These are phyloP conservation scores for Gymnoscopelus braueri DNA, from an alignment of 2,797 vertebrate genomes.

Conservation along the genomic window DNA sequence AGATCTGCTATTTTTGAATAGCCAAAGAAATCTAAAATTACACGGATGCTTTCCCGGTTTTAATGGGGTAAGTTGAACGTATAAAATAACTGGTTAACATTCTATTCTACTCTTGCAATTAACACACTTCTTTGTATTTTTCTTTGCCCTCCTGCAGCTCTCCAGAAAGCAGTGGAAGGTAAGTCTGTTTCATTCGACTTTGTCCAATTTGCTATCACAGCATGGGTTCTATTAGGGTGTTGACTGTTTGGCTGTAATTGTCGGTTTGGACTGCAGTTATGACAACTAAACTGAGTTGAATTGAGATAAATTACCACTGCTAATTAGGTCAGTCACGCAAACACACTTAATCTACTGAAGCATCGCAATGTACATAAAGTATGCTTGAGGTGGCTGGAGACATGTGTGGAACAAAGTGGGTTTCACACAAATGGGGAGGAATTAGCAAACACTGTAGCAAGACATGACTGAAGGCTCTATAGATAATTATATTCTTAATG, in stretches of 20 bases:
- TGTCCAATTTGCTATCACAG: conserved; percentile 59
- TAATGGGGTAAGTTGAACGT: too few species aligned
- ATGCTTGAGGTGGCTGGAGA: conserved; percentile 64
- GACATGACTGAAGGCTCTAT: conserved; percentile 33
- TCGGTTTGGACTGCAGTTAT: conserved; percentile 86
- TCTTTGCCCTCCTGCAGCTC: conserved; percentile 63
- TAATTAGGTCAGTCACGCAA: conserved; percentile 61
- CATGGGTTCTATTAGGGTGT: conserved; percentile 53
- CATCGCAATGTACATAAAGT: conserved; percentile 60
- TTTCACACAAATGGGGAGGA: conserved; percentile 42
- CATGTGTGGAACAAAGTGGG: conserved; percentile 60
- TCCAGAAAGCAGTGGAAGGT: conserved; percentile 85
- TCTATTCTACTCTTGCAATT: conserved; percentile 32
- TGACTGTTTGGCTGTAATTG: conserved; percentile 61
- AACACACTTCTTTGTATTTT: conserved; percentile 54
- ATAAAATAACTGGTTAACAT: conserved; percentile 20
- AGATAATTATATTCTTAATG: conserved; percentile 29
- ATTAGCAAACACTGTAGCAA: conserved; percentile 44
- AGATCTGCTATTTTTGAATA: too few species aligned
- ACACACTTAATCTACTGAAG: conserved; percentile 54
- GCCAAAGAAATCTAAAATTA: too few species aligned
- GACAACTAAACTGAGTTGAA: conserved; percentile 76
- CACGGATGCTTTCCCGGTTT: too few species aligned
- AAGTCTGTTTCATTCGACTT: conserved; percentile 69
- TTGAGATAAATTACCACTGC: conserved; percentile 58